These are phyloP conservation scores for Gallinago stenura DNA, from an alignment of 2,797 vertebrate species.

Conservation along the genomic window DNA sequence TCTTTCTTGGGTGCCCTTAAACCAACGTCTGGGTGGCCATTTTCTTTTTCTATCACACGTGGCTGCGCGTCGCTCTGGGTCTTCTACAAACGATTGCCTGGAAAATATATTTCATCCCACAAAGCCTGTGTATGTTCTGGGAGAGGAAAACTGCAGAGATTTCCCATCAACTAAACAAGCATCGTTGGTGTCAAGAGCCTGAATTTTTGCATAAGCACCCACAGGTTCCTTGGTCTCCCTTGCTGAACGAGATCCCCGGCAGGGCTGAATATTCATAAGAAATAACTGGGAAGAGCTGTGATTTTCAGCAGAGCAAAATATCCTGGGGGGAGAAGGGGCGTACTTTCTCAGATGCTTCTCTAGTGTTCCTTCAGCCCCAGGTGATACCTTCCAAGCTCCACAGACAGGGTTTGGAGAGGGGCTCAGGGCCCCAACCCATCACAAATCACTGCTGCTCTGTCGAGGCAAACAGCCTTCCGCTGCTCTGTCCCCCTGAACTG, in stretches of 20 bases:
- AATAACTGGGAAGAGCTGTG: constrained; percentile 13
- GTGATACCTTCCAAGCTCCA: background rate
- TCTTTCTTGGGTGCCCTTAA: background rate
- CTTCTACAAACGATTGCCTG: constrained; percentile 1
- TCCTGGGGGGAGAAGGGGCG: background rate
- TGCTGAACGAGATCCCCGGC: background rate
- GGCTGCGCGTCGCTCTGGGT: background rate
- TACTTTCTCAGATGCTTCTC: background rate
- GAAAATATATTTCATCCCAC: background rate
- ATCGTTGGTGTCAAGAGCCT: constrained; percentile 24
- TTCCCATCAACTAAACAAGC: constrained; percentile 21
- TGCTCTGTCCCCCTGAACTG: background rate
- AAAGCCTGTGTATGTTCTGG: background rate
- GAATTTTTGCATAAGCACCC: constrained; percentile 43
- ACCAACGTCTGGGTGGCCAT: background rate
- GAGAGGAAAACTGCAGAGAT: constrained; percentile 13
- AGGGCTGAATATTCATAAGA: constrained; percentile 37
- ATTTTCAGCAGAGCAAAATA: constrained; percentile 24
- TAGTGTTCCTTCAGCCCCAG: background rate
- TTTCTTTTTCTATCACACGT: background rate
- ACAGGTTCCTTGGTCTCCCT: constrained; percentile 5
- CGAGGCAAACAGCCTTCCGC: fast-evolving
- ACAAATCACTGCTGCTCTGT: fast-evolving
- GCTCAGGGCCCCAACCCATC: background rate
- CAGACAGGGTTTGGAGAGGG: background rate